Conservation (phyloP, 2,888 invertebrate species). For the Dicranocentrus wangi region DNA sequence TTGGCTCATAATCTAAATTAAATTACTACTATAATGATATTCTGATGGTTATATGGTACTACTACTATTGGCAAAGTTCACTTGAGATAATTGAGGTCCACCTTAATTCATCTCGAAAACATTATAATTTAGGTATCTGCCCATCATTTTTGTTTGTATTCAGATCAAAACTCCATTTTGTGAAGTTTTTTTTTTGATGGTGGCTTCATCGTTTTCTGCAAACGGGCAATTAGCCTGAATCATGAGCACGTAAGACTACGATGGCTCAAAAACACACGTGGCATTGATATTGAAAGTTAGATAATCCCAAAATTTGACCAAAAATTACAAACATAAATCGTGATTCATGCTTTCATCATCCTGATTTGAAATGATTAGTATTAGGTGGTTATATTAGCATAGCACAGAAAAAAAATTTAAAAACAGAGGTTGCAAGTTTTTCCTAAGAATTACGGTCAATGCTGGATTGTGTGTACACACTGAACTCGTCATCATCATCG, state of each 20-base stretch:
- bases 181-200: too few relatives aligned
- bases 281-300: conserved; percentile 49
- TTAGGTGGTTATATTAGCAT: too few relatives aligned
- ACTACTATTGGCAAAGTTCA: too few relatives aligned
- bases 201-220: background rate
- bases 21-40: too few relatives aligned
- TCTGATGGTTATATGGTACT: too few relatives aligned
- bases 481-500: too few relatives aligned
- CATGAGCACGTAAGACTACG: conserved; percentile 31
- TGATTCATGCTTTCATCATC: conserved; percentile 31
- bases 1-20: too few relatives aligned
- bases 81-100: too few relatives aligned
- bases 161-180: too few relatives aligned
- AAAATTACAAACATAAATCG: conserved; percentile 33
- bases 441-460: background rate
- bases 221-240: conserved; percentile 40
- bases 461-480: background rate
- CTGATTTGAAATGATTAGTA: conserved; percentile 25
- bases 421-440: background rate
- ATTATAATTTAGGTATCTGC: too few relatives aligned
- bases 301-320: conserved; percentile 12
- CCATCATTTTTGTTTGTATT: too few relatives aligned
- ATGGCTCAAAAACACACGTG: conserved; percentile 37
- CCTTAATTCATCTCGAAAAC: too few relatives aligned
- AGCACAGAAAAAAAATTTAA: background rate